Evolutionary conservation across 2,888 invertebrate species (phyloP).

Genomic region (Apodemia zela): DNA sequence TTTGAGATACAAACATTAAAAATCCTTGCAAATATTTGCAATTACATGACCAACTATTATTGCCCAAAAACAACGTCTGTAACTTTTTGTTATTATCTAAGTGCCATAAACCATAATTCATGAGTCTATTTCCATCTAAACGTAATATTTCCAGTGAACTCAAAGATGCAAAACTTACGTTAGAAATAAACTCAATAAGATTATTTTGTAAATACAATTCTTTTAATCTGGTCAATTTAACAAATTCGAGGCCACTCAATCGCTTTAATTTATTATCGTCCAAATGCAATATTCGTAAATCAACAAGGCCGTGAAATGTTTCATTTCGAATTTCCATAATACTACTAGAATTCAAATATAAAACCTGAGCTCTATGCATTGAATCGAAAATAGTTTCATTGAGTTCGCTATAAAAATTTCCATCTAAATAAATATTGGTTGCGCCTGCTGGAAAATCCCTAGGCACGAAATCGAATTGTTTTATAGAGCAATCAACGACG

Average conservation of each 20-base stretch:
- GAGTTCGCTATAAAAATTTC: conserved; percentile 90
- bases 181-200: conserved; percentile 87
- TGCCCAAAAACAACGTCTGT: conserved; percentile 87
- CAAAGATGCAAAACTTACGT: conserved; percentile 88
- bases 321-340: conserved; percentile 91
- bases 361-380: conserved; percentile 78
- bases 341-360: conserved; percentile 91
- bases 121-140: conserved; percentile 91
- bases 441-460: conserved; percentile 93
- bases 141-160: conserved; percentile 89
- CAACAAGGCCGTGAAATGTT: conserved; percentile 89
- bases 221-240: conserved; percentile 87
- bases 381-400: conserved; percentile 70
- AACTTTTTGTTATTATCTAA: conserved; percentile 85
- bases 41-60: conserved; percentile 93
- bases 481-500: conserved; percentile 93
- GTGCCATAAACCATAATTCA: conserved; percentile 90
- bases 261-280: conserved; percentile 91
- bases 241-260: conserved; percentile 91
- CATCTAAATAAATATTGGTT: conserved; percentile 95
- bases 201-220: conserved; percentile 94
- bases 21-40: conserved; percentile 93
- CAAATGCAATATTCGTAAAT: conserved; percentile 89
- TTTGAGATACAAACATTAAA: conserved; percentile 89
- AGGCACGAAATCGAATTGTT: conserved; percentile 87